Evolutionary conservation across 2,113 vertebrate species (phyloP), one percentile per base, ranked within the genome.

Genomic region (Rutilus rutilus): DNA sequence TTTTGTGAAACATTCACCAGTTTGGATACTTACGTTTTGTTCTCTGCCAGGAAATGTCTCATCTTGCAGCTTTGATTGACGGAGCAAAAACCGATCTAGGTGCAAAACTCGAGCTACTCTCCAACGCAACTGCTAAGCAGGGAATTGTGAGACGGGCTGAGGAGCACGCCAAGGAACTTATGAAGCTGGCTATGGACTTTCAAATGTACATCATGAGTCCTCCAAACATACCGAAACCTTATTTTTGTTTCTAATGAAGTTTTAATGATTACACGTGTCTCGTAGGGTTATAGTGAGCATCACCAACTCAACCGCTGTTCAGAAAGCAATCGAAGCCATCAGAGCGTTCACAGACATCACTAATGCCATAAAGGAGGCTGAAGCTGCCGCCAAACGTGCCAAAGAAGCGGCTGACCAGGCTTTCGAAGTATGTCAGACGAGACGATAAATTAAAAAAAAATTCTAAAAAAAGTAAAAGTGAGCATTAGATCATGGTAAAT

Each of bases 351-450:
- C 93, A 76, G 92, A 87, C 62, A 95, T 96, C 52, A 93, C 94
- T 30, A 91, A 89, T 0, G 92, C 93, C 65, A 91, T 96, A 79
- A 93, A 94, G 84, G 93, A 93, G 0, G 96, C 94, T 0, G 96
- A 96, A 83, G 92, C 91, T 7, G 95, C 94, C 0, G 96, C 96
- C 27, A 93, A 92, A 85, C 93, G 93, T 85, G 95, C 95, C 85
- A 84, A 85, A 80, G 91, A 65, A 6, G 94, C 95, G 0, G 94
- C 96, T 1, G 93, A 94, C 71, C 90, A 92, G 39, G 95, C 95
- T 62, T 86, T 95, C 50, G 88, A 83, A 23, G 97, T 97, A 90
- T 90, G 93, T 71, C 4, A 14, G 17, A 17, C 0, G 4, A 14
- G 17, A 17, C 0, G 4, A 71, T 42, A 71, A 23, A 23, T 69